A percentile compares a stretch with the other conserved stretches of the same genome.
phyloP scores from a whole-genome alignment of 2,113 vertebrate genomes.

The Corythoichthys intestinalis region DNA sequence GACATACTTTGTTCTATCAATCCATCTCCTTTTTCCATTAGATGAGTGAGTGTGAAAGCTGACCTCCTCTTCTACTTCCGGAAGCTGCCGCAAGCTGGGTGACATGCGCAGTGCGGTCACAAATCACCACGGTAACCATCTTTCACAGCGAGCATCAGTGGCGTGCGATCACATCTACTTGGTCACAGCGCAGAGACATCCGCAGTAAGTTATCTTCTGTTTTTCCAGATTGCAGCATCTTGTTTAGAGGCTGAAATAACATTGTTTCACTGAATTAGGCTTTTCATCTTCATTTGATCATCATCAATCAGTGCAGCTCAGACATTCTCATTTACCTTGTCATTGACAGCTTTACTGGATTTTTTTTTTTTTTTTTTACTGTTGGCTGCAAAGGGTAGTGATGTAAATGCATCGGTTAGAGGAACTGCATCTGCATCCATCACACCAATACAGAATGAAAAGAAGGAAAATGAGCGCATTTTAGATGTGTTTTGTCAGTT shows the following conservation, averaged over 20 bases:
- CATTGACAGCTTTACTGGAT: not conserved
- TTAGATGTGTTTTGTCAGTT: not conserved
- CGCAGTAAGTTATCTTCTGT: constrained; percentile 53
- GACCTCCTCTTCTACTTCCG: constrained; percentile 21
- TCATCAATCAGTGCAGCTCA: not conserved
- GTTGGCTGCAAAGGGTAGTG: not conserved
- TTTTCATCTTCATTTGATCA: not conserved
- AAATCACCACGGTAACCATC: constrained; percentile 71
- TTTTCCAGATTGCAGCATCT: not conserved
- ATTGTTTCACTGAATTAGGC: no score
- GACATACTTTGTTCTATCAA: not conserved
- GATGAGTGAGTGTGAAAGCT: constrained; percentile 13
- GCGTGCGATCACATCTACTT: constrained; percentile 33
- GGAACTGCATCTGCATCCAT: not conserved
- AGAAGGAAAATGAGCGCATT: not conserved
- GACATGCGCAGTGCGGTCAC: constrained; percentile 60
- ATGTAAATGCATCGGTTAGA: not conserved
- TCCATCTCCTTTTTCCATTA: not conserved
- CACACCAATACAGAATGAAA: not conserved
- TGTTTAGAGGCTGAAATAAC: not conserved
- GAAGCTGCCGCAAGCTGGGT: constrained; percentile 37
- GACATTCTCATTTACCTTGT: not conserved
- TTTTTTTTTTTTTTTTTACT: not conserved
- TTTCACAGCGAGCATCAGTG: constrained; percentile 46
- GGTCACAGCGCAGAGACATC: constrained; percentile 24